Conservation (phyloP, 2,888 invertebrate genomes). For the Itoplectis maculator region DNA sequence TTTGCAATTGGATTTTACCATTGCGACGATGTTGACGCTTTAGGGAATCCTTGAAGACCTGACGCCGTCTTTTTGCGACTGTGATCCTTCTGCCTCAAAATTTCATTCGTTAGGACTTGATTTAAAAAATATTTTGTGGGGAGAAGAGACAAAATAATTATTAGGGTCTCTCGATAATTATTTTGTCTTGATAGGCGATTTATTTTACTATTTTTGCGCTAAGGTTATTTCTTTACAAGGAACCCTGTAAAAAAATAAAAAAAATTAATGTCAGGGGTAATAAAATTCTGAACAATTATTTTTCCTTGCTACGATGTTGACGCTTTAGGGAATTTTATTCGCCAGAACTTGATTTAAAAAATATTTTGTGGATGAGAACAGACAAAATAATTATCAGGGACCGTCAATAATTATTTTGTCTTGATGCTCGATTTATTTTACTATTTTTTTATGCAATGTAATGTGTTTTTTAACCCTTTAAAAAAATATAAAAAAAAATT, state of each 20-base stretch:
- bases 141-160: not conserved
- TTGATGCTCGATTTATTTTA: too few species aligned
- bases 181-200: too few species aligned
- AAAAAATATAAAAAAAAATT: not conserved
- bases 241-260: not conserved
- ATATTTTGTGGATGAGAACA: not conserved
- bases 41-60: conserved; percentile 76
- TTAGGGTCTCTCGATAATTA: too few species aligned
- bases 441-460: too few species aligned
- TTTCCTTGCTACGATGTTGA: too few species aligned
- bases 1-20: conserved; percentile 85
- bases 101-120: too few species aligned
- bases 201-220: too few species aligned
- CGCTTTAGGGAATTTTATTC: too few species aligned
- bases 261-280: not conserved
- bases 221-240: not conserved
- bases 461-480: not conserved
- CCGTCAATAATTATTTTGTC: too few species aligned
- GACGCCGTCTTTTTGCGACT: conserved; percentile 79
- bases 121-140: too few species aligned
- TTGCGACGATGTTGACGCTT: conserved; percentile 77
- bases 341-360: too few species aligned
- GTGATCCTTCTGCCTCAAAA: conserved; percentile 54
- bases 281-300: not conserved
- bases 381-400: too few species aligned